Conservation (phyloP, 1,140 invertebrate species). For the Lordiphosa mommai region DNA sequence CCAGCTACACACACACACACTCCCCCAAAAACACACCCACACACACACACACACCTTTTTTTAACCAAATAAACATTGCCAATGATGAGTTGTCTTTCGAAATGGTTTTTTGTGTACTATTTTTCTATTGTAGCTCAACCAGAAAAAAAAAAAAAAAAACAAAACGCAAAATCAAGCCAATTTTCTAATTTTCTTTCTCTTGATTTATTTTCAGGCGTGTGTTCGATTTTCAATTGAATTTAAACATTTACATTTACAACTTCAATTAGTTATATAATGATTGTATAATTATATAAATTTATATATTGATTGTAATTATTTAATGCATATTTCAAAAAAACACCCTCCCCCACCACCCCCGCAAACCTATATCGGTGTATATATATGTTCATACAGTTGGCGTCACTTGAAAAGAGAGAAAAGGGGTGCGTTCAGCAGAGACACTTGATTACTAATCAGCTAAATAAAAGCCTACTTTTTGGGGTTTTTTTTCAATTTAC, state of each 20-base stretch:
- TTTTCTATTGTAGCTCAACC: constrained; percentile 56
- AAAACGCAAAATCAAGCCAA: constrained; percentile 29
- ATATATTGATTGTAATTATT: constrained; percentile 73
- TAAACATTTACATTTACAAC: constrained; percentile 44
- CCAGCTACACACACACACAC: constrained; percentile 32
- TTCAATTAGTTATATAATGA: constrained; percentile 69
- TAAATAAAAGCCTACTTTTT: too few relatives aligned
- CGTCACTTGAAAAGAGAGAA: too few relatives aligned
- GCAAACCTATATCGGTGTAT: background rate
- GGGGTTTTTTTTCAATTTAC: too few relatives aligned
- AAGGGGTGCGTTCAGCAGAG: too few relatives aligned
- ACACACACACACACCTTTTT: constrained; percentile 25
- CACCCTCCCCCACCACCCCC: background rate
- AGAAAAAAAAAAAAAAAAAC: constrained; percentile 36
- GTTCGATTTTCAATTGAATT: constrained; percentile 76
- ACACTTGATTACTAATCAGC: too few relatives aligned
- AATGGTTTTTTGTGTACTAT: constrained; percentile 53
- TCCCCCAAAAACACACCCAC: constrained; percentile 9
- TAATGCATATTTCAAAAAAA: constrained; percentile 37
- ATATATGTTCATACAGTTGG: too few relatives aligned
- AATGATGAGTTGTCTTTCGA: constrained; percentile 57
- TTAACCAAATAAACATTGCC: constrained; percentile 33
- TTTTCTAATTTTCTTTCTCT: constrained; percentile 75
- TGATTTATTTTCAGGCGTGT: constrained; percentile 76
- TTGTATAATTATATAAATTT: constrained; percentile 72